Base-by-base conservation (phyloP, 1,140 invertebrate genomes). In the Psix sp. region DNA sequence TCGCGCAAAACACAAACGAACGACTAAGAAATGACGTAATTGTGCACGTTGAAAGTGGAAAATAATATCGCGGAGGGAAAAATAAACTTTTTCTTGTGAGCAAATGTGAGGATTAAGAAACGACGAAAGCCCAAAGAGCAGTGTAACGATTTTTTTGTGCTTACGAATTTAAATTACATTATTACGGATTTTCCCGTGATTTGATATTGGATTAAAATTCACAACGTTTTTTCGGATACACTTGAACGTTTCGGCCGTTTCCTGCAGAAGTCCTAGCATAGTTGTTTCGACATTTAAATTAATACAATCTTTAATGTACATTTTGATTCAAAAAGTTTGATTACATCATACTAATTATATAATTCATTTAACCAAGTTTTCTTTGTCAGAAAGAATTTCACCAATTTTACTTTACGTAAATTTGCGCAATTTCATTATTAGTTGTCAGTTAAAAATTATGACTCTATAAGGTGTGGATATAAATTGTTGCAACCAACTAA, bases 301-400 rank as follows among this genome's bases (percentile, higher is more conserved):
- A 65, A 65, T 49, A 42, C 62, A 56, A 49, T 66, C 46, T 56
- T 18, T 26, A 17, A 35, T 56, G 62, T 49, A 56, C 35, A 49
- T 66, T 56, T 66, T 56, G 24, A 66, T 56, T 66, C 13, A 42
- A 36, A 39, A 66, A 66, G 51, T 66, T 66, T 56, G 49, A 54
- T 54, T 65, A 46, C 15, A 46, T 46, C 17, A 39, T 36, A 26
- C 18, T 33, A 36, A 49, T 51, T 62, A 59, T 49, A 42, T n/a
- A 49, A 21, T 40, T 49, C 24, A 48, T 40, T 60, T 20, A 26
- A 40, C 31, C 26, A 36, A 59, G 14, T n/a, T n/a, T n/a, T n/a
- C 21, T 59, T 59, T 24, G 4, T 21, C 5, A 7, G 31, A 9
- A 36, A 2, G 9, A 33, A 42, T 26, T 39, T 35, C 35, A 24